A percentile compares a stretch with the other conserved stretches of the same genome.
Conservation (phyloP, 2,888 invertebrate genomes). For the Cheilosia pagana region DNA sequence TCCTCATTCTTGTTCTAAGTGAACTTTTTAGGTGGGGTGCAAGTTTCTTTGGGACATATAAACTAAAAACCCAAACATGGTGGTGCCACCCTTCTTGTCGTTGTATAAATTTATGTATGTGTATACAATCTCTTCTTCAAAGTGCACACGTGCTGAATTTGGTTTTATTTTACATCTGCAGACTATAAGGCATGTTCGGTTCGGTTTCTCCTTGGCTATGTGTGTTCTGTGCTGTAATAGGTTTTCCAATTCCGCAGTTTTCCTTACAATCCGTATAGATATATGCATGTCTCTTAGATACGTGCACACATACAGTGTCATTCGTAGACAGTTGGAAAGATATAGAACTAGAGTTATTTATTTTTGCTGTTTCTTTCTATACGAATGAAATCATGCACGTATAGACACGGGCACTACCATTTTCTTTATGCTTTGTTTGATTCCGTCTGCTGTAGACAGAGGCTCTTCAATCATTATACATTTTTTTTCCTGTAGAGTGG, state of each 20-base stretch:
- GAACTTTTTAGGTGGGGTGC: constrained; percentile 30
- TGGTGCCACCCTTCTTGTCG: constrained; percentile 21
- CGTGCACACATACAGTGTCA: constrained; percentile 1
- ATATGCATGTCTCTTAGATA: constrained; percentile 10
- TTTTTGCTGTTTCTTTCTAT: constrained; percentile 57
- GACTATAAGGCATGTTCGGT: constrained; percentile 40
- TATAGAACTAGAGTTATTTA: constrained; percentile 45
- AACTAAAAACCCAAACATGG: constrained; percentile 35
- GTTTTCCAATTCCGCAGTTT: constrained; percentile 49
- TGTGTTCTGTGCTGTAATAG: constrained; percentile 56
- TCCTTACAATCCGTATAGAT: constrained; percentile 3
- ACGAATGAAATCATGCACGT: constrained; percentile 63
- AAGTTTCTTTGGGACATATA: constrained; percentile 19
- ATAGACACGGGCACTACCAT: constrained; percentile 50
- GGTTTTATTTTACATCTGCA: constrained; percentile 48
- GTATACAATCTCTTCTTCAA: constrained; percentile 27
- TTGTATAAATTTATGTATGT: not conserved
- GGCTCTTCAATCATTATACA: constrained; percentile 60
- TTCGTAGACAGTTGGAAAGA: constrained; percentile 16
- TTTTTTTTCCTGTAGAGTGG: constrained; percentile 12
- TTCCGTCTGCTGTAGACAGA: constrained; percentile 48
- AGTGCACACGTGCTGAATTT: constrained; percentile 68
- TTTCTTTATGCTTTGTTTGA: constrained; percentile 36
- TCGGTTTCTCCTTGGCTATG: not conserved
- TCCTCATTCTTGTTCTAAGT: constrained; percentile 5